Conservation (phyloP, 2,797 vertebrate species). For the Takifugu ocellatus region DNA sequence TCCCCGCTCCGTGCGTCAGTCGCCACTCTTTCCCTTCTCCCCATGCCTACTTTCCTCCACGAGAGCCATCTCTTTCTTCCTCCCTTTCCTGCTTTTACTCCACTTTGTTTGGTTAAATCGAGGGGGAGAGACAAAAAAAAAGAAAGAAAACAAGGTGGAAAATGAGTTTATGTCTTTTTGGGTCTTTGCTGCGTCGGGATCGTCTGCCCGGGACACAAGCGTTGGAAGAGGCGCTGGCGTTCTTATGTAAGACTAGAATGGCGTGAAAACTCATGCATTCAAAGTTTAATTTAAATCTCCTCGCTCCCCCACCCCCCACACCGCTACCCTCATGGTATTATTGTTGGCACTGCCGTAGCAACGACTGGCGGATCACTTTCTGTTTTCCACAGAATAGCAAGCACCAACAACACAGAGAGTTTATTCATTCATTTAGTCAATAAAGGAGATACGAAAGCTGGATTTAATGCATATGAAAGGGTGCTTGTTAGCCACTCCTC, state of each 20-base stretch:
- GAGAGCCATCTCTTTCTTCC: conserved; percentile 39
- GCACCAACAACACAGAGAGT: not conserved
- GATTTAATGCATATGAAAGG: not conserved
- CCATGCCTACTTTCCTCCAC: conserved; percentile 42
- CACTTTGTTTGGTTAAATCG: conserved; percentile 15
- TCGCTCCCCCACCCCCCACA: not conserved
- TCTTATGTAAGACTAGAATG: not conserved
- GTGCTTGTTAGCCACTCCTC: not conserved
- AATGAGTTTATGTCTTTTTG: conserved; percentile 22
- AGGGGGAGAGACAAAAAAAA: not conserved
- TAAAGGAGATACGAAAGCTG: not conserved
- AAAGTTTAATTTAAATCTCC: not conserved
- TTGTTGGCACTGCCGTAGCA: not conserved
- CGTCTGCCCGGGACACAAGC: not conserved
- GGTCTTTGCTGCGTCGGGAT: conserved; percentile 11
- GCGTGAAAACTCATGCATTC: not conserved
- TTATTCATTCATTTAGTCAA: too few species aligned
- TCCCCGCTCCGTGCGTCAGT: conserved; percentile 56
- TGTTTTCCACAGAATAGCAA: not conserved
- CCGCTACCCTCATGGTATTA: not conserved
- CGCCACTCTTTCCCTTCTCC: conserved; percentile 51
- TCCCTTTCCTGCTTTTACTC: conserved; percentile 11
- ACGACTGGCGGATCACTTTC: not conserved
- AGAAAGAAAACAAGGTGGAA: conserved; percentile 25
- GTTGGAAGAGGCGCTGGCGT: conserved; percentile 1